Conservation (phyloP, 2,888 invertebrate genomes). For the Lapara coniferarum region DNA sequence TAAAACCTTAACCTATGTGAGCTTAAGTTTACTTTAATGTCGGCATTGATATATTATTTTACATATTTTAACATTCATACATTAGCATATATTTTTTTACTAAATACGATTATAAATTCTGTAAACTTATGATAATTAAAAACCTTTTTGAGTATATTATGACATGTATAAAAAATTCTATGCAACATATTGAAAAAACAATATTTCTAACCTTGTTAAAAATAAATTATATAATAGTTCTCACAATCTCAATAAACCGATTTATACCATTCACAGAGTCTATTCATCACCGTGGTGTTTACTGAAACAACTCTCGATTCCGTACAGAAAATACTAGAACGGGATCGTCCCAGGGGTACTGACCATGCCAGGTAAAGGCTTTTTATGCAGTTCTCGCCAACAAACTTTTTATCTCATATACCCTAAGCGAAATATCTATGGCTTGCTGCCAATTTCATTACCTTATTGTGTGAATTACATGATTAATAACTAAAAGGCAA, state of each 20-base stretch:
- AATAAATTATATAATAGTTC: not conserved
- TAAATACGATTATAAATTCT: too few species aligned
- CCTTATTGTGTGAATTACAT: not conserved
- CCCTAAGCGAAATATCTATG: not conserved
- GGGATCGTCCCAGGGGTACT: not conserved
- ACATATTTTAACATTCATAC: too few species aligned
- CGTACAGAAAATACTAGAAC: constrained; percentile 35
- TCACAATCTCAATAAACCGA: constrained; percentile 7
- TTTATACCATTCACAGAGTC: constrained; percentile 30
- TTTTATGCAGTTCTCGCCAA: not conserved
- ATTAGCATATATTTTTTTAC: too few species aligned
- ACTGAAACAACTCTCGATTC: constrained; percentile 39
- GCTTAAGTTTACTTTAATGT: too few species aligned
- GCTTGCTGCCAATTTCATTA: not conserved
- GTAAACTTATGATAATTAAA: too few species aligned
- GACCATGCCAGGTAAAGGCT: constrained; percentile 10
- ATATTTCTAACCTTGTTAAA: not conserved
- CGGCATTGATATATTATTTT: too few species aligned
- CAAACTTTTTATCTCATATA: not conserved
- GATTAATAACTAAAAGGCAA: not conserved
- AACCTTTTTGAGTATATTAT: too few species aligned
- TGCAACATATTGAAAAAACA: too few species aligned
- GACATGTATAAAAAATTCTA: too few species aligned
- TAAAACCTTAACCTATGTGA: too few species aligned
- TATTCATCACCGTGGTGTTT: constrained; percentile 40